A percentile compares a stretch with the other conserved stretches of the same genome.
phyloP scores from a whole-genome alignment of 2,797 vertebrate genomes.

The Bryconaethiops microstoma region DNA sequence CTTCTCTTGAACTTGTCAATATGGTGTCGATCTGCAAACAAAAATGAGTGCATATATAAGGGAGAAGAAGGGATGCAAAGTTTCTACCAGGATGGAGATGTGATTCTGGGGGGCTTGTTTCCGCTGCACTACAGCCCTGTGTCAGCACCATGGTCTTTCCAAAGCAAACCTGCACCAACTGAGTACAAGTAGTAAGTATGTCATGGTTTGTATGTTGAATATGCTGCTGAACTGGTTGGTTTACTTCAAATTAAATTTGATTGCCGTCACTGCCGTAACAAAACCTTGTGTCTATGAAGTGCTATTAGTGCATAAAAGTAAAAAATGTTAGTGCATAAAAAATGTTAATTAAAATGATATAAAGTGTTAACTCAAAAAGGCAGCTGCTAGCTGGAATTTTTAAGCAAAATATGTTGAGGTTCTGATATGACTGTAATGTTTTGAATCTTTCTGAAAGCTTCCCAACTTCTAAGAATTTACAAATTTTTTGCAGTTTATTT shows the following conservation, averaged over 20 bases:
- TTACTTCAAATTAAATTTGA: background rate
- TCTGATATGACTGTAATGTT: background rate
- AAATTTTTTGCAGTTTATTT: constrained; percentile 19
- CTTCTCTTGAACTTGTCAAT: constrained; percentile 35
- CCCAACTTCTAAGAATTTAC: background rate
- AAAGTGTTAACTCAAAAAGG: background rate
- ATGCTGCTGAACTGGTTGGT: background rate
- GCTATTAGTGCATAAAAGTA: background rate
- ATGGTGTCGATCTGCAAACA: constrained; percentile 27
- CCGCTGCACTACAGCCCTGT: constrained; percentile 71
- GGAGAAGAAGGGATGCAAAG: constrained; percentile 66
- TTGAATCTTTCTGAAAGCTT: background rate
- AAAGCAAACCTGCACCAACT: constrained; percentile 61
- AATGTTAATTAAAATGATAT: background rate
- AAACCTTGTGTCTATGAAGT: background rate
- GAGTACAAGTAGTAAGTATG: constrained; percentile 74
- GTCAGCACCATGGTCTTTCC: constrained; percentile 58
- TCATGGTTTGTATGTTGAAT: constrained; percentile 25
- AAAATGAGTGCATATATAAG: constrained; percentile 62
- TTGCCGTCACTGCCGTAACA: background rate
- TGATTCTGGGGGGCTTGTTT: constrained; percentile 74
- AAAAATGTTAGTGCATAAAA: background rate
- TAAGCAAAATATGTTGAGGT: background rate
- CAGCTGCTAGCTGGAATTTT: background rate
- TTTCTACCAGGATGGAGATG: constrained; percentile 71